Conservation (phyloP, 2,888 invertebrate species). For the Steinernema hermaphroditum region DNA sequence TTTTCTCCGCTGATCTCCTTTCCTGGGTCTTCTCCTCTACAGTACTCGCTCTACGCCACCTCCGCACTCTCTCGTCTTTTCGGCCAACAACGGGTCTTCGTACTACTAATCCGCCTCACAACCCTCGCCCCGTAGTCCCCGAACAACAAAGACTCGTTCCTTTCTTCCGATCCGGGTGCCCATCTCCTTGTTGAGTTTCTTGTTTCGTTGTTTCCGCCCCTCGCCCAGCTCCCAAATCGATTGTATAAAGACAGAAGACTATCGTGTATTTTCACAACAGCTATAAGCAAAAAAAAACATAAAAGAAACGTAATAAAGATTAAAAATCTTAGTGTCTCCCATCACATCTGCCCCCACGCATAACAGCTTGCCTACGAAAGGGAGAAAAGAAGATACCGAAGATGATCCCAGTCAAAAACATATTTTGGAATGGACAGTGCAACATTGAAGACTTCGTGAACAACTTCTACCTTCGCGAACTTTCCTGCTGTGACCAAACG, state of each 20-base stretch:
- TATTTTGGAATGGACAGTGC: too few species aligned
- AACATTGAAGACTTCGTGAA: too few species aligned
- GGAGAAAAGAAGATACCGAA: too few species aligned
- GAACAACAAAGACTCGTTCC: neutral
- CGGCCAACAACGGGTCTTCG: conserved; percentile 20
- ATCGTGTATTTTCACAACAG: neutral
- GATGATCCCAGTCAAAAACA: too few species aligned
- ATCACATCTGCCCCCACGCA: too few species aligned
- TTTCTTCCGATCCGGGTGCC: neutral
- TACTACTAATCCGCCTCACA: neutral
- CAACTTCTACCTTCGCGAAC: too few species aligned
- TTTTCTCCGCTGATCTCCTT: neutral
- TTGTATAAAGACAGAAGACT: conserved; percentile 15
- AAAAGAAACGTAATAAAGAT: neutral
- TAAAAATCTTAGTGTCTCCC: neutral
- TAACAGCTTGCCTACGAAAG: too few species aligned
- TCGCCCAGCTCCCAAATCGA: neutral
- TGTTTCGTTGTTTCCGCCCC: neutral
- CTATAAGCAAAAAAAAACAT: neutral
- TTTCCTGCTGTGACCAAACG: too few species aligned
- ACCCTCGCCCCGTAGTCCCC: neutral
- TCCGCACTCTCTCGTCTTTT: neutral
- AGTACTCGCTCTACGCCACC: conserved; percentile 17
- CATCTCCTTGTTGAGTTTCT: conserved; percentile 10
- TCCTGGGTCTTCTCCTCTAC: neutral